Evolutionary conservation across 64 coral and sea anemone species (phyloP).

Genomic region (Pocillopora verrucosa): DNA sequence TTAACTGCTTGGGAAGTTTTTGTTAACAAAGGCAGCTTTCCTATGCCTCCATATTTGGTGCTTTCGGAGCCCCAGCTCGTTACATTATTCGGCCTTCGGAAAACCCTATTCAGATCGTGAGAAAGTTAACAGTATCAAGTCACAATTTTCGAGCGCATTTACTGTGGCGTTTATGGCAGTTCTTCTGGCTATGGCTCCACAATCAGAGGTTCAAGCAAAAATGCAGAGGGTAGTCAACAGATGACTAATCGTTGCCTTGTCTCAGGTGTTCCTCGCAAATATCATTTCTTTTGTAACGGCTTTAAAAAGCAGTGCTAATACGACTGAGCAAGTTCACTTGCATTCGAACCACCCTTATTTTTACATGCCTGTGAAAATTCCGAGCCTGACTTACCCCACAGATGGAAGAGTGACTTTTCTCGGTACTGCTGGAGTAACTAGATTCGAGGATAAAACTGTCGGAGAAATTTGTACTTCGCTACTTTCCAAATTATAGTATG

Average conservation of each 20-base stretch:
- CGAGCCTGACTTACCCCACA: constrained; percentile 8
- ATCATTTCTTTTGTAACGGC: too few species aligned
- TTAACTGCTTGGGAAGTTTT: neutral
- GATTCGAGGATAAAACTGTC: constrained; percentile 20
- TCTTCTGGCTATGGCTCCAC: neutral
- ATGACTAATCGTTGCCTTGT: too few species aligned
- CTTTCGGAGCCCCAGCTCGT: constrained; percentile 31
- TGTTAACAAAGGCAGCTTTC: constrained; percentile 16
- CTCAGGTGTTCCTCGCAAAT: too few species aligned
- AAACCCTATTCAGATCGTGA: neutral
- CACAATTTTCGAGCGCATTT: neutral
- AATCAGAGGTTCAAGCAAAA: neutral
- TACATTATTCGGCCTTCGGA: constrained; percentile 9
- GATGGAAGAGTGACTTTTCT: constrained; percentile 29
- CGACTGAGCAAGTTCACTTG: neutral
- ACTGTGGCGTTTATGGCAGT: neutral
- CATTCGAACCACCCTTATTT: neutral
- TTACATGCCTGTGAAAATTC: neutral
- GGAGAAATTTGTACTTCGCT: constrained; percentile 19
- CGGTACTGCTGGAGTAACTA: constrained; percentile 12
- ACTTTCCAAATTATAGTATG: constrained; percentile 1
- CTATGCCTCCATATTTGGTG: constrained; percentile 26
- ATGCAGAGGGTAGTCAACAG: neutral
- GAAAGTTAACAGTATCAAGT: neutral
- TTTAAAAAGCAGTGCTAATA: neutral